Percentiles rank a stretch among this genome's conserved stretches.
Evolutionary conservation across 2,113 vertebrate genomes (phyloP).

Genomic region (Sorex fumeus): DNA sequence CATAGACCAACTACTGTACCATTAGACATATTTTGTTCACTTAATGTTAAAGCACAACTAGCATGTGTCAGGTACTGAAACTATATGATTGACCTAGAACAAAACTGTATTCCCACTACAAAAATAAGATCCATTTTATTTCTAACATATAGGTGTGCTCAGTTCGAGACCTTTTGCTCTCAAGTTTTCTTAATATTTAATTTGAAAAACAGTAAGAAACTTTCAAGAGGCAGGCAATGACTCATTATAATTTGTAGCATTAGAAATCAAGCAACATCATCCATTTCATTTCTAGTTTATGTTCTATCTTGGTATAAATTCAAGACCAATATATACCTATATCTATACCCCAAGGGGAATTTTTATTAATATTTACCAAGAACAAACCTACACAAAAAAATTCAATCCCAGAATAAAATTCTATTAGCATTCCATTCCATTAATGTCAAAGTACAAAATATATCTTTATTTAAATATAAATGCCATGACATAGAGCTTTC

Average conservation of each 20-base stretch:
- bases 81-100: background rate
- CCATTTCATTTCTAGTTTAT: constrained; percentile 12
- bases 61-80: background rate
- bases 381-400: background rate
- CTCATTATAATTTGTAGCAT: background rate
- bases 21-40: background rate
- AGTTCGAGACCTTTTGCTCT: background rate
- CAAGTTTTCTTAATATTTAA: constrained; percentile 5
- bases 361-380: constrained; percentile 17
- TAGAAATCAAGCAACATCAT: background rate
- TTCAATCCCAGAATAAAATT: background rate
- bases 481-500: background rate
- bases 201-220: constrained; percentile 15
- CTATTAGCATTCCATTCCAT: background rate
- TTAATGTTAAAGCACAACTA: background rate
- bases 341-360: background rate
- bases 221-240: background rate
- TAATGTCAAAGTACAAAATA: background rate
- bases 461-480: constrained; percentile 30
- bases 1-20: background rate
- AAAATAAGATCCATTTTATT: background rate
- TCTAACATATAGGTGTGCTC: background rate
- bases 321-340: background rate
- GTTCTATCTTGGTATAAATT: constrained; percentile 16
- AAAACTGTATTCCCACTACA: background rate